Conservation (phyloP, 1,140 invertebrate species). For the Drosophila teissieri region DNA sequence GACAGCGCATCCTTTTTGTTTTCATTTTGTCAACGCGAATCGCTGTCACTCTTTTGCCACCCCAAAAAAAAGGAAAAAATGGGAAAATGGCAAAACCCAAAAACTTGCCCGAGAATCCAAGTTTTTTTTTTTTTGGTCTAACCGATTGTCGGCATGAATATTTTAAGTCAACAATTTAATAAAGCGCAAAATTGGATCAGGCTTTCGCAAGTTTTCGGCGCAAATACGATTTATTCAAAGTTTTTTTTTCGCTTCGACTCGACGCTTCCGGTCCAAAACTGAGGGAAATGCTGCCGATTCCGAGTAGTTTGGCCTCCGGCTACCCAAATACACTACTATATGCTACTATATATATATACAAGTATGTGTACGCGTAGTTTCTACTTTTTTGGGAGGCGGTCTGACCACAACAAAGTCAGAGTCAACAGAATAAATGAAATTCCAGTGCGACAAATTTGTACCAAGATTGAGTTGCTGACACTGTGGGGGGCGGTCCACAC, state of each 20-base stretch:
- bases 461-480: constrained; percentile 12
- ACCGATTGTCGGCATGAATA: background rate
- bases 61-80: background rate
- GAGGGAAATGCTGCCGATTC: background rate
- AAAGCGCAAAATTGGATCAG: constrained; percentile 22
- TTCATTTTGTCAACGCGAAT: background rate
- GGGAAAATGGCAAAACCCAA: background rate
- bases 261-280: background rate
- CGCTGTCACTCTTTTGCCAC: background rate
- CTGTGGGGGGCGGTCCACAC: background rate
- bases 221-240: constrained; percentile 16
- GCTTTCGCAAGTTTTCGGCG: constrained; percentile 9
- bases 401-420: constrained; percentile 34
- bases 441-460: constrained; percentile 31
- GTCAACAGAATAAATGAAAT: constrained; percentile 41
- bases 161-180: constrained; percentile 1
- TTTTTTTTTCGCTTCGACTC: background rate
- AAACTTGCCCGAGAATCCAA: background rate
- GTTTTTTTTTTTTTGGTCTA: background rate
- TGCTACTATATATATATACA: too few relatives aligned
- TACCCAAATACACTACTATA: too few relatives aligned
- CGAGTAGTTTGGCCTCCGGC: constrained; percentile 5
- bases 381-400: background rate
- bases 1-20: background rate
- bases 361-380: background rate